Evolutionary conservation across 1,140 invertebrate species (phyloP).

Genomic region (Drosophila funebris): DNA sequence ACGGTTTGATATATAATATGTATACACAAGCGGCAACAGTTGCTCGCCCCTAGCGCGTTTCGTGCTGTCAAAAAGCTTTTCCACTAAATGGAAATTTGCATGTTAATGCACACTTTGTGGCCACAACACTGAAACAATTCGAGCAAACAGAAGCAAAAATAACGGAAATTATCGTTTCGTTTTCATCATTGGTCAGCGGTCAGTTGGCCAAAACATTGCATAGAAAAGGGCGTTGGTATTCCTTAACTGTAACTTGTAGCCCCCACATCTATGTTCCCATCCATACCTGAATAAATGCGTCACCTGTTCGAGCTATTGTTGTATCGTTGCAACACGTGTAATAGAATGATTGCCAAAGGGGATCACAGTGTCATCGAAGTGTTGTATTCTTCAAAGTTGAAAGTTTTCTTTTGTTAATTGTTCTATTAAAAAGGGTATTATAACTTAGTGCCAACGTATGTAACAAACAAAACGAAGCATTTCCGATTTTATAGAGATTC

Average conservation of each 20-base stretch:
- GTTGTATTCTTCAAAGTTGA: too few relatives aligned
- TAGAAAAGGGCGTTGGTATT: background rate
- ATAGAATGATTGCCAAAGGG: too few relatives aligned
- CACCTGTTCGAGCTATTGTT: background rate
- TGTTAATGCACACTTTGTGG: conserved; percentile 63
- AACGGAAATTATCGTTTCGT: conserved; percentile 68
- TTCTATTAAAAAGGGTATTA: too few relatives aligned
- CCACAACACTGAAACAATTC: conserved; percentile 13
- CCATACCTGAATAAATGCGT: background rate
- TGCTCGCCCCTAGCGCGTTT: conserved; percentile 15
- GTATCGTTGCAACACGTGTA: too few relatives aligned
- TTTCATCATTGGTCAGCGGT: conserved; percentile 57
- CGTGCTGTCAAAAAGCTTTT: conserved; percentile 57
- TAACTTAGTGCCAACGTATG: too few relatives aligned
- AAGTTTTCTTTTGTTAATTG: too few relatives aligned
- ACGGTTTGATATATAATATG: background rate
- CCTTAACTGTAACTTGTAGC: background rate
- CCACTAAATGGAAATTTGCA: conserved; percentile 74
- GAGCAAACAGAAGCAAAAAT: conserved; percentile 12
- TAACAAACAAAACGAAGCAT: too few relatives aligned
- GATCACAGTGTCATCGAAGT: too few relatives aligned
- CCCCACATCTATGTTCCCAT: background rate
- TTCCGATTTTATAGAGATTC: background rate
- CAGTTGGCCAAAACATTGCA: conserved; percentile 16
- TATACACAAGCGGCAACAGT: background rate